Evolutionary conservation across 2,797 vertebrate genomes (phyloP).

Genomic region (Orestias chungarensis): DNA sequence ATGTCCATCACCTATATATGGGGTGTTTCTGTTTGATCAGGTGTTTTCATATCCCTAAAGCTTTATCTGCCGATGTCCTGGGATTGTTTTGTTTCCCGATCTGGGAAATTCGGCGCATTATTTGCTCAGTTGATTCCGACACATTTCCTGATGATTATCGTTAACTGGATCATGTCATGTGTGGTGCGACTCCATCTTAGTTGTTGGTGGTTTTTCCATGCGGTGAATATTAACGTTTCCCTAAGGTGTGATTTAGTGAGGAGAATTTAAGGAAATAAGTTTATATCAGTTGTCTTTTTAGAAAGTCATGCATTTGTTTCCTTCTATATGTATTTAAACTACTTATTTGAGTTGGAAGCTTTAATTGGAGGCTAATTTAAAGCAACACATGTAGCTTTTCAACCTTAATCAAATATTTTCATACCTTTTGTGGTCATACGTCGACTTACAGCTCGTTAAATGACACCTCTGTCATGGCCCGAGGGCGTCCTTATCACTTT

Average conservation of each 20-base stretch:
- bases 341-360: not conserved
- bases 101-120: not conserved
- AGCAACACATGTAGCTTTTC: no score
- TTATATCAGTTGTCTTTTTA: not conserved
- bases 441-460: no score
- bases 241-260: not conserved
- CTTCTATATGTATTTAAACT: not conserved
- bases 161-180: not conserved
- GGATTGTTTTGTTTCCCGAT: not conserved
- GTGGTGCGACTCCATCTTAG: not conserved
- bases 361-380: no score
- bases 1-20: slow-evolving; percentile 11
- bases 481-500: no score
- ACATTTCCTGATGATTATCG: slow-evolving; percentile 2
- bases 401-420: no score
- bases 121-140: not conserved
- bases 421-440: no score
- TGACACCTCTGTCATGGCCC: no score
- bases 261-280: not conserved
- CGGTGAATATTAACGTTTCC: not conserved
- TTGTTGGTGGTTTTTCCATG: not conserved
- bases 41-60: not conserved
- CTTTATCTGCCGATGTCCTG: not conserved
- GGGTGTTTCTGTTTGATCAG: slow-evolving; percentile 15
- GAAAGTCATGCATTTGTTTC: not conserved